phyloP scores from a whole-genome alignment of 2,113 vertebrate genomes.

The Jacana jacana region DNA sequence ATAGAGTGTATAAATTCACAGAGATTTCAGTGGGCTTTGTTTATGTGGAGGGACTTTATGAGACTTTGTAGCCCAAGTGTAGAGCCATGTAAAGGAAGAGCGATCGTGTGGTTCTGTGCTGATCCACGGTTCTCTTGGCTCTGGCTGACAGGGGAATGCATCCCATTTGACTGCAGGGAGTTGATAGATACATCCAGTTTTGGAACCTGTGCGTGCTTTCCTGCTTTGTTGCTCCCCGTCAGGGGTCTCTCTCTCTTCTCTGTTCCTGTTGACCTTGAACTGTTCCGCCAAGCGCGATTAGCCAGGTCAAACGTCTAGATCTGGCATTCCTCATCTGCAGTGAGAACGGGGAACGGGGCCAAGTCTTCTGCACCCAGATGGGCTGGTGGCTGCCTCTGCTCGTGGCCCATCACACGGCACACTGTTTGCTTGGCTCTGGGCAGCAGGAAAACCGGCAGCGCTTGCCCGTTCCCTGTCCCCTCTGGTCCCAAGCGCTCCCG shows the following conservation, averaged over 20 bases:
- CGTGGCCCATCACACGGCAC: neutral
- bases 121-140: rapidly evolving
- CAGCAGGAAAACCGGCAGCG: neutral
- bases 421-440: neutral
- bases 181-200: neutral
- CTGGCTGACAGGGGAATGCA: neutral
- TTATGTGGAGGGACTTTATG: neutral
- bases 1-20: rapidly evolving
- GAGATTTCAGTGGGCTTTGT: neutral
- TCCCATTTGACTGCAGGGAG: neutral
- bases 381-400: neutral
- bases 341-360: neutral
- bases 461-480: neutral
- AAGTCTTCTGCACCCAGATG: neutral
- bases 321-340: neutral
- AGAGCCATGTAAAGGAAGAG: neutral
- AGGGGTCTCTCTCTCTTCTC: neutral
- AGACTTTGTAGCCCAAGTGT: too few species aligned
- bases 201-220: neutral
- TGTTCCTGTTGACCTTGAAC: neutral
- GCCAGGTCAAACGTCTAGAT: neutral
- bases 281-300: neutral
- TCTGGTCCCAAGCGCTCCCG: neutral
- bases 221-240: rapidly evolving
- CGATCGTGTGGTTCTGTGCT: rapidly evolving